Base-by-base conservation (phyloP, 2,888 invertebrate species). In the Hylaea fasciaria region DNA sequence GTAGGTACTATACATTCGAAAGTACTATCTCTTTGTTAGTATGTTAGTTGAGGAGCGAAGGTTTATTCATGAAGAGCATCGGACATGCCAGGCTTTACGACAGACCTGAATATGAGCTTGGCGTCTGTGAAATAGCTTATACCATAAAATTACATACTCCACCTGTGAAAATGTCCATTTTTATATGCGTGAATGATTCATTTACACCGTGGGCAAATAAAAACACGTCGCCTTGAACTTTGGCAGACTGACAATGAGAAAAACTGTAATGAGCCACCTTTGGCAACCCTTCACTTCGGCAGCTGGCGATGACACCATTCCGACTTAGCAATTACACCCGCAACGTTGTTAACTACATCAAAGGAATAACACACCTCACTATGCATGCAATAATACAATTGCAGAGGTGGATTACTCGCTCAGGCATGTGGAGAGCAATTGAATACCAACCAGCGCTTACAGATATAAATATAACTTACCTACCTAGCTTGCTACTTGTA, bases 201-300 rank as follows among this genome's bases (percentile, higher is more conserved):
- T 51, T 58, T 55, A 48, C 50, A 55, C 32, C 54, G 52, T 46
- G 54, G 41, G 44, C 64, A 59, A 67, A 62, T 57, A 75, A 80
- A 78, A 76, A 71, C 52, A 65, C 54, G 54, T 28, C 55, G 54
- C 87, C 86, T 86, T 86, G 86, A 86, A 82, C 86, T 87, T 87
- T 86, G 74, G 60, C 57, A 52, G 45, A 67, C 74, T 72, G 80
- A 79, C 83, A 83, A 82, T 86, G 86, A 87, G 84, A 81, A 84
- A 83, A 85, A 81, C 82, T 73, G 71, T 83, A 82, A 85, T 81
- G 77, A 79, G 71, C 73, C 77, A 76, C 74, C 77, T 77, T 81
- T 78, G 76, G 74, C 76, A 81, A 83, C 86, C 87, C 86, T 87
- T 87, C 86, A 87, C 87, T 86, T 82, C 67, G 70, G 66, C 75